phyloP scores from a whole-genome alignment of 2,888 invertebrate genomes.

The Ichneumoninae sp. region DNA sequence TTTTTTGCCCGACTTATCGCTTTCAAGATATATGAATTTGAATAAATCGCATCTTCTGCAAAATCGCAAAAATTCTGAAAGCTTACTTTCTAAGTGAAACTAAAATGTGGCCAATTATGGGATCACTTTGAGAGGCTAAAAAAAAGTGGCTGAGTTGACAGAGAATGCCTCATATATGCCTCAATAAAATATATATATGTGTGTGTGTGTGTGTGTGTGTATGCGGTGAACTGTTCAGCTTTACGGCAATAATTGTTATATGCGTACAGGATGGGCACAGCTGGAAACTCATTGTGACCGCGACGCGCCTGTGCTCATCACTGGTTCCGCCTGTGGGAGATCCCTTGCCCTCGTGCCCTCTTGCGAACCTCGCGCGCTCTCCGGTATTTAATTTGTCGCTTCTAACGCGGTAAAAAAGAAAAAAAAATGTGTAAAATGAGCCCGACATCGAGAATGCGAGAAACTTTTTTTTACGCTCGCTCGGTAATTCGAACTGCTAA shows the following conservation, averaged over 20 bases:
- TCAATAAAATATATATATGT: neutral
- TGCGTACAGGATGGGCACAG: constrained; percentile 79
- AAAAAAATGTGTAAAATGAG: neutral
- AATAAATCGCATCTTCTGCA: too few relatives aligned
- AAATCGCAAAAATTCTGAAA: too few relatives aligned
- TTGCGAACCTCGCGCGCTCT: constrained; percentile 7
- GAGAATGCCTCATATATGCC: too few relatives aligned
- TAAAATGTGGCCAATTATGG: too few relatives aligned
- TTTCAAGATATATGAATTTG: too few relatives aligned
- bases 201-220: neutral
- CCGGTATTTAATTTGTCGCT: constrained; percentile 10
- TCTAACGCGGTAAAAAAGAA: neutral
- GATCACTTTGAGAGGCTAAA: too few relatives aligned
- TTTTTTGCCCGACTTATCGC: too few relatives aligned
- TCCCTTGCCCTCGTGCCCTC: constrained; percentile 40
- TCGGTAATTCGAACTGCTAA: constrained; percentile 2
- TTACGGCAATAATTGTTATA: constrained; percentile 70
- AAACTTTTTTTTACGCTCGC: constrained; percentile 4
- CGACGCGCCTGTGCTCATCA: constrained; percentile 37
- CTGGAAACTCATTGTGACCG: constrained; percentile 75
- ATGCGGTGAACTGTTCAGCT: neutral
- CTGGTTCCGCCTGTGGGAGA: constrained; percentile 23
- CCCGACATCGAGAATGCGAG: neutral
- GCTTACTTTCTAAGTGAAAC: too few relatives aligned
- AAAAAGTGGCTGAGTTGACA: too few relatives aligned